Evolutionary conservation across 2,888 invertebrate species (phyloP).

Genomic region (Drosophila flavopinicola): DNA sequence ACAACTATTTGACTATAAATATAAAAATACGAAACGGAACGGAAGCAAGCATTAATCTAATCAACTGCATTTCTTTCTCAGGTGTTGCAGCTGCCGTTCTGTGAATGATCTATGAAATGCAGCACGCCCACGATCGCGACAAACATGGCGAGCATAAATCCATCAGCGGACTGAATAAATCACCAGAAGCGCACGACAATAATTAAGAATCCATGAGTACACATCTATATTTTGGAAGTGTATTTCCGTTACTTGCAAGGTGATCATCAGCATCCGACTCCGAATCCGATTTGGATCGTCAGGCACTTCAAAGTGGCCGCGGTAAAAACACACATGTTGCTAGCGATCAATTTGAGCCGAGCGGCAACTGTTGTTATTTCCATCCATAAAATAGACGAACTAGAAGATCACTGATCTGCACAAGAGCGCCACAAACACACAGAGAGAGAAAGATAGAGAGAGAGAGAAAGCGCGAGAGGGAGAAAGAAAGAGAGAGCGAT

Average conservation of each 20-base stretch:
- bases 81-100: constrained; percentile 63
- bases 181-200: constrained; percentile 56
- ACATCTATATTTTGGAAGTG: constrained; percentile 40
- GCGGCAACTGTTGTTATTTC: constrained; percentile 59
- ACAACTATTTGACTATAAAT: background rate
- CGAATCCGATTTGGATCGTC: constrained; percentile 33
- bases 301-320: constrained; percentile 62
- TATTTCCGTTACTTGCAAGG: constrained; percentile 70
- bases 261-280: constrained; percentile 70
- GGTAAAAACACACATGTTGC: constrained; percentile 70
- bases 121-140: constrained; percentile 54
- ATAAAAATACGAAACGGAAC: constrained; percentile 39
- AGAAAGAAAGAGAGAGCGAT: background rate
- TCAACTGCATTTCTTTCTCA: constrained; percentile 54
- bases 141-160: constrained; percentile 75
- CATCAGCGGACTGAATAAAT: constrained; percentile 71
- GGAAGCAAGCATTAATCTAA: constrained; percentile 70
- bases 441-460: constrained; percentile 22
- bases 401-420: constrained; percentile 58
- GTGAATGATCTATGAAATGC: constrained; percentile 69
- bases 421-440: constrained; percentile 17
- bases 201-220: constrained; percentile 64
- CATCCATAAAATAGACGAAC: constrained; percentile 67
- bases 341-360: constrained; percentile 47
- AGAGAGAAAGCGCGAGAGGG: constrained; percentile 25